A percentile compares a stretch with the other conserved stretches of the same genome.
Conservation (phyloP, 2,888 invertebrate genomes). For the Dryobota labecula region DNA sequence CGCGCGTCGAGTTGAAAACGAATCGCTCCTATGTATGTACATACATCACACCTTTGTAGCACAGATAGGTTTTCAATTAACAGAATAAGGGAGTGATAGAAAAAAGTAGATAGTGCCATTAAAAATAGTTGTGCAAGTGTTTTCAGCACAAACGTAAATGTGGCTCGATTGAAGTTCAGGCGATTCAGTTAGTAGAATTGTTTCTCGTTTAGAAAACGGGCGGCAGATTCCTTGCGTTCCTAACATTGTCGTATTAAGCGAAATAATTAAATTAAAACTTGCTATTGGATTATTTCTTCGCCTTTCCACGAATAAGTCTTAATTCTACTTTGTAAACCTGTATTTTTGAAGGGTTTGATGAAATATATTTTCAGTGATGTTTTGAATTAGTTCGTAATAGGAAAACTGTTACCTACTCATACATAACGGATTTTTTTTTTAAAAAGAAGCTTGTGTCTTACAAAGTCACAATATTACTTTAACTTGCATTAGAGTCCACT, state of each 20-base stretch:
- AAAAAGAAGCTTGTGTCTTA: not conserved
- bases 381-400: not conserved
- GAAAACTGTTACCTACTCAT: not conserved
- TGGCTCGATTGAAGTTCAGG: conserved; percentile 59
- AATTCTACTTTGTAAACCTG: conserved; percentile 56
- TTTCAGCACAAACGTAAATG: conserved; percentile 62
- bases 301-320: conserved; percentile 60
- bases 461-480: not conserved
- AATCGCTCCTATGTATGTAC: conserved; percentile 25
- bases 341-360: conserved; percentile 24
- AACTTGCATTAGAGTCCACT: not conserved
- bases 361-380: not conserved
- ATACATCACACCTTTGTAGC: conserved; percentile 33
- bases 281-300: conserved; percentile 62
- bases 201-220: conserved; percentile 75
- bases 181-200: conserved; percentile 71
- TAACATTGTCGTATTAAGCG: conserved; percentile 71
- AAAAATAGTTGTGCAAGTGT: conserved; percentile 64
- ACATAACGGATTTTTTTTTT: not conserved
- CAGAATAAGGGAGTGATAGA: conserved; percentile 18
- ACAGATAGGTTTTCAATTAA: conserved; percentile 54
- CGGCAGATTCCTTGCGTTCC: conserved; percentile 67
- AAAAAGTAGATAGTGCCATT: conserved; percentile 64
- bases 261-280: conserved; percentile 78
- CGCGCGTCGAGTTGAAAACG: conserved; percentile 26